Base-by-base conservation (phyloP, 1,140 invertebrate species). In the Macrobrachium rosenbergii region DNA sequence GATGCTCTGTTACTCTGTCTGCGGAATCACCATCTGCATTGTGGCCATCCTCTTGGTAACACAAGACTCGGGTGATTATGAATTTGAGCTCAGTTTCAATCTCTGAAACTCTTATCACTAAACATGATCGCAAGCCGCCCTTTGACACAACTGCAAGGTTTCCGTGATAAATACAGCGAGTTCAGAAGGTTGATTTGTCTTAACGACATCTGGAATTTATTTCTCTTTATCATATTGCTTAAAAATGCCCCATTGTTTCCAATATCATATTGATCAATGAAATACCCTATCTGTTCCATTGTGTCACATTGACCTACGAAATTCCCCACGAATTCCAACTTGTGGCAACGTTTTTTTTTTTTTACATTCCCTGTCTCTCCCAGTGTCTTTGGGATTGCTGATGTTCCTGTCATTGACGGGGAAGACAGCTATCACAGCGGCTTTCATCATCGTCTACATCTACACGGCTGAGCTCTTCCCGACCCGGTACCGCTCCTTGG, bases 391-490 rank as follows among this genome's bases (percentile, higher is more conserved):
- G 5, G 72, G 14, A 37, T 2, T 75, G 23, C 23, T 17, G 72
- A 75, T 75, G 28, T 37, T 43, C 17, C 16, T 75, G 0, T 75
- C 72, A 37, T 21, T 75, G 10, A 43, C 28, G 72, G 87, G 87
- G 2, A 88, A 88, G 67, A 88, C 87, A 67, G 87, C 69, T 10
- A 58, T 69, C 17, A 19, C 87, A 0, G 87, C 87, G 10, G 73
- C 28, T 28, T 88, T 88, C 77, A 73, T 75, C 60, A 87, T 88
- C 28, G 59, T 88, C 37, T 88, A 87, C 45, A 72, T 88, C 5
- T 88, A 88, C 82, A 88, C 87, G 11, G 87, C 82, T 43, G 87
- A 88, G 62, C 73, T 88, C 28, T 88, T 88, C 64, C 87, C 87
- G 23, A 88, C 87, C 7, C 59, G 43, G 2, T 21, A 82, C 19